These are phyloP conservation scores for Poeciliopsis infans DNA, from an alignment of 2,797 vertebrate genomes.

Conservation along the genomic window DNA sequence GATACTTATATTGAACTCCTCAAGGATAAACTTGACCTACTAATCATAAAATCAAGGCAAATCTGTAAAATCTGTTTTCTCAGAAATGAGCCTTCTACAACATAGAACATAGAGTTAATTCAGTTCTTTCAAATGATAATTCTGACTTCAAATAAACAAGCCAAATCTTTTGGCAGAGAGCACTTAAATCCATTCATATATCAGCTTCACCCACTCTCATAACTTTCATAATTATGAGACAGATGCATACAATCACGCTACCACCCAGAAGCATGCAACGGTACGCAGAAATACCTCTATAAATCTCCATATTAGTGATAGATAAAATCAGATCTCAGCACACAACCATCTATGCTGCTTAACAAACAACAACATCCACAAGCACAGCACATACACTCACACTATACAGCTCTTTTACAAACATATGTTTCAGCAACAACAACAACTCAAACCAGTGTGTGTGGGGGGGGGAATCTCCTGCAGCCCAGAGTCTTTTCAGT, in stretches of 20 bases:
- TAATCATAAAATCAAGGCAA: constrained; percentile 40
- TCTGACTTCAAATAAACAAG: constrained; percentile 60
- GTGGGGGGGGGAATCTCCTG: constrained; percentile 22
- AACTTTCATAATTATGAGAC: constrained; percentile 10
- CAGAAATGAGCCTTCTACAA: constrained; percentile 59
- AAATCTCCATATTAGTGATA: constrained; percentile 27
- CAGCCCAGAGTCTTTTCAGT: constrained; percentile 61
- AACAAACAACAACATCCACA: constrained; percentile 31
- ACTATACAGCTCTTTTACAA: constrained; percentile 30
- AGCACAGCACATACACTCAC: constrained; percentile 22
- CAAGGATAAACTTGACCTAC: constrained; percentile 17
- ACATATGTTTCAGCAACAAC: constrained; percentile 39
- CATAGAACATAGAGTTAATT: constrained; percentile 48
- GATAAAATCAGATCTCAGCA: constrained; percentile 11
- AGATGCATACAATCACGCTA: constrained; percentile 17
- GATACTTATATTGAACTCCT: neutral
- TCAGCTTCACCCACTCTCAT: constrained; percentile 17
- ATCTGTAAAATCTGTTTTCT: constrained; percentile 56
- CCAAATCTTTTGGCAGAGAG: constrained; percentile 32
- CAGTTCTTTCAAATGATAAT: constrained; percentile 61
- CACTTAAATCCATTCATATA: constrained; percentile 39
- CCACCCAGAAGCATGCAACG: constrained; percentile 19
- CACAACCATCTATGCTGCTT: constrained; percentile 16
- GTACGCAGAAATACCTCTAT: constrained; percentile 16
- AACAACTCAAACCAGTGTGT: constrained; percentile 21